phyloP scores from a whole-genome alignment of 2,797 vertebrate genomes.

The Hephaestus fuliginosus region DNA sequence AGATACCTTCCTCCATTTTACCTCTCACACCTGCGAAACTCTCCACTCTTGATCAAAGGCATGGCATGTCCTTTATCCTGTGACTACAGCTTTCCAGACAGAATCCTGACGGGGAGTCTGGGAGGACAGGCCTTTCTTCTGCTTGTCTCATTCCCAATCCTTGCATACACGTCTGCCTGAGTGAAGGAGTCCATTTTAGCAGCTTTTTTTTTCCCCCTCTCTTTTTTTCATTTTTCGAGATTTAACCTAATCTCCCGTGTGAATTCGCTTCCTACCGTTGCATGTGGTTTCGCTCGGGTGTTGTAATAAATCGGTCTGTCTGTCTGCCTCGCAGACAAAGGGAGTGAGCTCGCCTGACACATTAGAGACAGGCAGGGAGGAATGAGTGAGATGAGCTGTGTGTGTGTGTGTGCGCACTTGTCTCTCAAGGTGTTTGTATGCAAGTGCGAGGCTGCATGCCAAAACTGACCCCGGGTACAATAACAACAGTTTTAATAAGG shows the following conservation, averaged over 20 bases:
- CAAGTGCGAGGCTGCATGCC: constrained; percentile 19
- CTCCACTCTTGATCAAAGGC: constrained; percentile 79
- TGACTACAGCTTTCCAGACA: constrained; percentile 69
- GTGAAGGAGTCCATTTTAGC: constrained; percentile 56
- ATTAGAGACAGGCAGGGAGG: background rate
- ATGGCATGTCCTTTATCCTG: constrained; percentile 74
- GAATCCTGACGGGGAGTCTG: constrained; percentile 69
- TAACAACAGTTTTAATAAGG: constrained; percentile 68
- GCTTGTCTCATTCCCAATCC: constrained; percentile 56
- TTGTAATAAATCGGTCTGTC: constrained; percentile 26
- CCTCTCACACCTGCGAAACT: constrained; percentile 71
- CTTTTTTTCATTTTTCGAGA: constrained; percentile 35
- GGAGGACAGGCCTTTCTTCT: constrained; percentile 72
- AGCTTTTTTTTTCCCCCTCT: background rate
- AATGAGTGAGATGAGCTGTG: constrained; percentile 1
- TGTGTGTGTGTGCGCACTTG: constrained; percentile 10
- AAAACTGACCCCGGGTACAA: constrained; percentile 54
- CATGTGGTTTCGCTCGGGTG: constrained; percentile 36
- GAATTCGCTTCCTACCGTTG: constrained; percentile 12
- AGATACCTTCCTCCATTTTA: constrained; percentile 72
- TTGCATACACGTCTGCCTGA: constrained; percentile 38
- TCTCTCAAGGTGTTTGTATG: constrained; percentile 48
- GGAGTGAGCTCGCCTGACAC: constrained; percentile 17
- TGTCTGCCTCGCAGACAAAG: constrained; percentile 37
- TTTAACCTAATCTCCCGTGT: constrained; percentile 58